Evolutionary conservation across 2,888 invertebrate species (phyloP), one percentile per base, ranked within the genome.

Genomic region (Siphonodentalium dalli): DNA sequence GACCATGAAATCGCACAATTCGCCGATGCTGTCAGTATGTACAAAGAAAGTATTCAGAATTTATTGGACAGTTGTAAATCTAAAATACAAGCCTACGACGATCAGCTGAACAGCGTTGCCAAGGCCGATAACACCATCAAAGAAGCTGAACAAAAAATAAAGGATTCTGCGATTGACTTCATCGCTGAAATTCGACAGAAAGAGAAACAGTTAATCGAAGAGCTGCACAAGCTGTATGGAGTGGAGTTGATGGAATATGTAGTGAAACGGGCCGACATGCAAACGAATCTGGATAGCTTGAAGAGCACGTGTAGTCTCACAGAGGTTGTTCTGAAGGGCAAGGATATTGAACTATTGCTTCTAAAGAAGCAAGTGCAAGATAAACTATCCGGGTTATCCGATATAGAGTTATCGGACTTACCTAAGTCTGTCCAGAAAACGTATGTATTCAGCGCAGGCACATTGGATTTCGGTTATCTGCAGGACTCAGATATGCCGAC

Each of bases 311-410:
- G 81, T 55, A 79, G 65, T 62, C 66, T 82, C 27, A 81, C 81
- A 1, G 81, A 82, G 56, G 68, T 82, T 11, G 79, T 82, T n/a
- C 68, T 82, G 11, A 74, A 80, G 41, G 80, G 81, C 27, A 81
- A 81, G 58, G 82, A 82, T 52, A 82, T 82, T 23, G 82, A 82
- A 62, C 71, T 82, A 15, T 67, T 82, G 38, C 68, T 82, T 34
- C 66, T 82, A 38, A 82, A 81, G 68, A 82, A 80, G 51, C 79
- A 82, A 51, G 78, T 82, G 4, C 75, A 78, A 50, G 80, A 81
- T 46, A 82, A 82, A 61, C 68, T 82, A 28, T 68, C 73, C 20
- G 61, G 66, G 11, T 62, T 79, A 35, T 69, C 71, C 28, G 72
- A 72, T 31, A 70, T 80, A n/a, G 73, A 75, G 31, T 55, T 78